Evolutionary conservation across 2,113 vertebrate genomes (phyloP).

Genomic region (Anolis sagrei): DNA sequence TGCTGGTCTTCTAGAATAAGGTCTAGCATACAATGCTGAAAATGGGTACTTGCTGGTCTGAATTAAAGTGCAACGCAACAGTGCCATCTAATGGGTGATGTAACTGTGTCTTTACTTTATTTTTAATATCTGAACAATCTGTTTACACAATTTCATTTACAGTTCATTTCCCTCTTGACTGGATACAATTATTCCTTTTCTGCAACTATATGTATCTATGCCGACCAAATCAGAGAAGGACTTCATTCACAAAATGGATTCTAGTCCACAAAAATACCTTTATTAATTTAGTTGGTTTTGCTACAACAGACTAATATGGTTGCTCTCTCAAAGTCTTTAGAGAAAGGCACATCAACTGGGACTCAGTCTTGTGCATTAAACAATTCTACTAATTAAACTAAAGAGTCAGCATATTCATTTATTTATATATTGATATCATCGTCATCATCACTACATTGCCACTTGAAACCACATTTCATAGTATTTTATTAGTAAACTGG

Average conservation of each 20-base stretch:
- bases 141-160: background rate
- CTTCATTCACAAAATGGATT: background rate
- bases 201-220: background rate
- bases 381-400: background rate
- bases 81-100: constrained; percentile 24
- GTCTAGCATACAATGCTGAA: background rate
- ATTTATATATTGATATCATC: background rate
- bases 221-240: background rate
- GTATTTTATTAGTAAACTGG: background rate
- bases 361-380: background rate
- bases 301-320: background rate
- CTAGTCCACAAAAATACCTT: background rate
- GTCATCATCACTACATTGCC: background rate
- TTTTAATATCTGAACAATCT: background rate
- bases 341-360: background rate
- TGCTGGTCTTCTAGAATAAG: background rate
- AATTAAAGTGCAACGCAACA: background rate
- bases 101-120: background rate
- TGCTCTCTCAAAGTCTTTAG: background rate
- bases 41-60: background rate
- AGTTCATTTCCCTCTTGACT: background rate
- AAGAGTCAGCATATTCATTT: background rate
- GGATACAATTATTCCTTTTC: background rate
- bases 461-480: background rate
- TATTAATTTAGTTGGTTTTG: background rate